Conservation (phyloP, 2,888 invertebrate genomes). For the Caenorhabditis sp. region DNA sequence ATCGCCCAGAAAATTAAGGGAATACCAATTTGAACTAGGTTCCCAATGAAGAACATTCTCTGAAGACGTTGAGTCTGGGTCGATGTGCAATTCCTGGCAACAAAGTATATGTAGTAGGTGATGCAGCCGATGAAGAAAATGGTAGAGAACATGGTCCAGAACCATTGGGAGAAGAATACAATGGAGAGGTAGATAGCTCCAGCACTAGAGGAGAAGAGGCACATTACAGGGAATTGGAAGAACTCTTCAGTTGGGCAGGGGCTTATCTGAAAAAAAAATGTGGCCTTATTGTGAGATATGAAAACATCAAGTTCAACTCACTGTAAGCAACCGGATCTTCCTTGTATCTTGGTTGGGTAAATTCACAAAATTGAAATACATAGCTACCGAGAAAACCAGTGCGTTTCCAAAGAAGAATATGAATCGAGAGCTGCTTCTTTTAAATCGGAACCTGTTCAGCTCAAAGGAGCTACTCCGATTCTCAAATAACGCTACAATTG, state of each 20-base stretch:
- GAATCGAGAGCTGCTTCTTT: not conserved
- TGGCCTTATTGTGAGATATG: too few species aligned
- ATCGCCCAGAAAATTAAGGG: not conserved
- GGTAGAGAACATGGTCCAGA: too few species aligned
- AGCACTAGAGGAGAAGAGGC: not conserved
- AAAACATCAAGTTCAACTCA: too few species aligned
- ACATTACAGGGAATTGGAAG: not conserved
- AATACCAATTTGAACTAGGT: not conserved
- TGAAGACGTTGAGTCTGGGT: too few species aligned
- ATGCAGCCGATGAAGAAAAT: not conserved
- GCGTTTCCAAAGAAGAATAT: not conserved
- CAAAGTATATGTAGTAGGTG: not conserved
- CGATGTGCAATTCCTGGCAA: too few species aligned
- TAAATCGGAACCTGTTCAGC: not conserved
- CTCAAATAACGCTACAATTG: not conserved
- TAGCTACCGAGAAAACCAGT: not conserved
- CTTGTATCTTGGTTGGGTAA: not conserved
- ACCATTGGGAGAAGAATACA: too few species aligned
- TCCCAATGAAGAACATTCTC: not conserved
- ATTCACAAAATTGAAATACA: not conserved
- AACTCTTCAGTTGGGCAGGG: not conserved
- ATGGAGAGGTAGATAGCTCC: too few species aligned
- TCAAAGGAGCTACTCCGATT: conserved; percentile 6
- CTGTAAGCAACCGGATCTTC: too few species aligned
- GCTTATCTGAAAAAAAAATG: not conserved